Conservation (phyloP, 2,797 vertebrate genomes). For the Cynopterus sphinx region DNA sequence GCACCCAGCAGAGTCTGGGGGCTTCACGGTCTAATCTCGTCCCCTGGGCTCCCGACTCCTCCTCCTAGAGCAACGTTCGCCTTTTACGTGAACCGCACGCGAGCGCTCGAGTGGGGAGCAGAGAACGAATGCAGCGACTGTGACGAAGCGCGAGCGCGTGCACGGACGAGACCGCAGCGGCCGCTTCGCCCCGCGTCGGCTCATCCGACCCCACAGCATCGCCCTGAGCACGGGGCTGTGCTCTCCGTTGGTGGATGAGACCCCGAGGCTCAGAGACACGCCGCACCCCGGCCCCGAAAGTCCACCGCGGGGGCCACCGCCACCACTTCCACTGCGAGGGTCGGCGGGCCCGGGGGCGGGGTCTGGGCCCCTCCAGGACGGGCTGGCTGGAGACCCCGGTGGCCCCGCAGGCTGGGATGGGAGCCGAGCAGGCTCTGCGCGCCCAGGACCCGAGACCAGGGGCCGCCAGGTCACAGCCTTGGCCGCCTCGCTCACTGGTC, state of each 20-base stretch:
- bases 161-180: not conserved
- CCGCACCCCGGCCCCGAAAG: not conserved
- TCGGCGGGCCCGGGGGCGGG: too few relatives aligned
- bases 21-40: not conserved
- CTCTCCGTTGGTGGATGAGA: not conserved
- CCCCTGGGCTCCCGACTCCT: not conserved
- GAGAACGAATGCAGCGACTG: not conserved
- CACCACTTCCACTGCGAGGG: too few relatives aligned
- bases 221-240: not conserved
- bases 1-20: not conserved
- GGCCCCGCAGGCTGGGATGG: too few relatives aligned
- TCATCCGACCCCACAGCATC: not conserved
- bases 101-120: not conserved
- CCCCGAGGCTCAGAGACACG: not conserved
- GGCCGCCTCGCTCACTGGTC: not conserved
- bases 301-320: too few relatives aligned
- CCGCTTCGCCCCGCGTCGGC: not conserved
- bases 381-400: too few relatives aligned
- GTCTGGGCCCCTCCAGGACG: too few relatives aligned
- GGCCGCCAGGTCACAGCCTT: not conserved
- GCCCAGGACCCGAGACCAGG: not conserved
- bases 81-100: not conserved
- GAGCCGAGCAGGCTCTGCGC: not conserved
- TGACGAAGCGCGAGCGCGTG: not conserved
- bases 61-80: not conserved